Percentiles rank a stretch among this genome's conserved stretches.
Evolutionary conservation across 2,888 invertebrate genomes (phyloP).

Genomic region (Catocala fraxini): DNA sequence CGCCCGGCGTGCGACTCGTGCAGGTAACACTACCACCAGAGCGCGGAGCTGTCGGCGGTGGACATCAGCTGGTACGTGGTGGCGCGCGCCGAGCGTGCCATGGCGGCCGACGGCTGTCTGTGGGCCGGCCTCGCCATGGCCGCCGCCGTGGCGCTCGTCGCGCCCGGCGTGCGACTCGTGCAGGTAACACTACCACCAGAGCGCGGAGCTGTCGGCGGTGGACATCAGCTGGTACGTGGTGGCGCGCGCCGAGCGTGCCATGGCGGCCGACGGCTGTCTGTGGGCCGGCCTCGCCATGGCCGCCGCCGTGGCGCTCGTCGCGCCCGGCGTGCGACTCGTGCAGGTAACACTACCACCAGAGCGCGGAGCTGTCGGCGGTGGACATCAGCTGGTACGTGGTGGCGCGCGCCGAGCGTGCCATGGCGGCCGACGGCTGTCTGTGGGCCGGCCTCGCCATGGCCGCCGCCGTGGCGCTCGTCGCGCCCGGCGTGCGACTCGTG

Average conservation of each 20-base stretch:
- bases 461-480: constrained; percentile 69
- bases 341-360: constrained; percentile 56
- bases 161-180: constrained; percentile 70
- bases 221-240: constrained; percentile 98
- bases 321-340: constrained; percentile 70
- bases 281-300: constrained; percentile 78
- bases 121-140: constrained; percentile 78
- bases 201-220: constrained; percentile 95
- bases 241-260: constrained; percentile 92
- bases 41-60: constrained; percentile 95
- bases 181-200: constrained; percentile 56
- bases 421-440: constrained; percentile 74
- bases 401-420: constrained; percentile 92
- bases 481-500: constrained; percentile 70
- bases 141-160: constrained; percentile 69
- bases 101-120: constrained; percentile 74
- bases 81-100: constrained; percentile 92
- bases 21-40: constrained; percentile 58
- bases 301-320: constrained; percentile 69
- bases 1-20: constrained; percentile 70
- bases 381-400: constrained; percentile 98
- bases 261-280: constrained; percentile 74
- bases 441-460: constrained; percentile 78
- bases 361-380: constrained; percentile 95
- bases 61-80: constrained; percentile 98